Evolutionary conservation across 2,113 vertebrate genomes (phyloP).

Genomic region (Junco hyemalis): DNA sequence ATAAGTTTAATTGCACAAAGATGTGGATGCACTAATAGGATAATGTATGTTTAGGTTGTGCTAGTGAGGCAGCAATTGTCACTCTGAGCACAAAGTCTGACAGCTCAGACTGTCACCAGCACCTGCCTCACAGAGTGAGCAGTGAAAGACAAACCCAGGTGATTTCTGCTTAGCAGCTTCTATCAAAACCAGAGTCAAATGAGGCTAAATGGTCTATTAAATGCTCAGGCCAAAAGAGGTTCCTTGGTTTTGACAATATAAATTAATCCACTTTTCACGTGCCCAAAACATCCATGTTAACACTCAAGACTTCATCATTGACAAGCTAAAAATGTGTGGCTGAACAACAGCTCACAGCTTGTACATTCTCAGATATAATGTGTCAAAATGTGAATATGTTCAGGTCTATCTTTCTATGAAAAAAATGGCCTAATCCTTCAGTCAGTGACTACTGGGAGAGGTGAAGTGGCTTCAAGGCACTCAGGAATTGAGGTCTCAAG

Average conservation of each 20-base stretch:
- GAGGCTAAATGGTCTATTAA: conserved; percentile 37
- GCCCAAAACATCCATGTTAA: conserved; percentile 22
- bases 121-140: conserved; percentile 54
- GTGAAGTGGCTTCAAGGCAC: not conserved
- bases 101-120: conserved; percentile 56
- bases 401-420: not conserved
- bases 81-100: conserved; percentile 30
- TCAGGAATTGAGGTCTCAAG: not conserved
- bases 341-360: not conserved
- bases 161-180: conserved; percentile 20
- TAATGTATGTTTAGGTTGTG: conserved; percentile 1
- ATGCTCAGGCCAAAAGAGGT: conserved; percentile 15
- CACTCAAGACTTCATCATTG: conserved; percentile 15
- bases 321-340: conserved; percentile 14
- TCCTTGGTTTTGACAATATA: conserved; percentile 40
- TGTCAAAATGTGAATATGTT: not conserved
- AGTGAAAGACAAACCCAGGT: conserved; percentile 21
- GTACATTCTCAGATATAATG: not conserved
- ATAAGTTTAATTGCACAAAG: conserved; percentile 5
- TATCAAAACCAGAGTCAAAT: conserved; percentile 49
- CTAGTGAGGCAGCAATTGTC: conserved; percentile 36
- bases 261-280: conserved; percentile 41
- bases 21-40: conserved; percentile 37
- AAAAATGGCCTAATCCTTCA: conserved; percentile 18
- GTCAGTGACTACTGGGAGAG: not conserved